Evolutionary conservation across 1,140 invertebrate species (phyloP), one percentile per base, ranked within the genome.

Genomic region (Pogonognathellus flavescens): DNA sequence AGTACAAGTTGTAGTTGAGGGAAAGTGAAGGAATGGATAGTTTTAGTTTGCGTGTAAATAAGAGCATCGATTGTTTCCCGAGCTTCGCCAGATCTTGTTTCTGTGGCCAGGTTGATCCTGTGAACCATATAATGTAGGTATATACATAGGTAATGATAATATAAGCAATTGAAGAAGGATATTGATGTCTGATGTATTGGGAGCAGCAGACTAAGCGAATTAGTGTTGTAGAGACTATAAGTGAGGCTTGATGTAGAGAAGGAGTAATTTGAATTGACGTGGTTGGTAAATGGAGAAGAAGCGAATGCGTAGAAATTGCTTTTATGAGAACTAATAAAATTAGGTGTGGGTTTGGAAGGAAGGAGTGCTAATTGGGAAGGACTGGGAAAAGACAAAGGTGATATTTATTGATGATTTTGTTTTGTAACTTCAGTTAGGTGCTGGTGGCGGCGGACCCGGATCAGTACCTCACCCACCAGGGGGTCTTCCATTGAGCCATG

Each of bases 401-500:
- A 18, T 41, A 76, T 76, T 76, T 41, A 76, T 76, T 76, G 41
- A 76, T 76, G 31, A 49, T 76, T 76, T 62, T 85, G 16, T 53
- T 81, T 85, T 41, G 18, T 60, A 59, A 57, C 52, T 82, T 25
- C 80, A 88, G 88, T 86, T 88, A 60, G 88, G 88, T 62, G 87
- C 87, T 66, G 87, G 87, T 50, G 88, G 86, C 20, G 88, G 83
- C 81, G 88, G 86, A 49, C 86, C 87, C 1, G 88, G 88, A 18
- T 50, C 52, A 84, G 83, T 87, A 41, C 85, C 86, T 49, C 87
- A 87, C 86, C 87, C 87, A 50, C 88, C 88, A n/a, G 88, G 88
- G 10, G 88, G 86, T 62, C 72, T 89, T 1, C 88, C 88, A 52
- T 70, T 88, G 20, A 87, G 85, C 66, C 88, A 89, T 86, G 86